Percentiles rank a stretch among this genome's conserved stretches.
These are phyloP conservation scores for Onychostoma macrolepis DNA, from an alignment of 2,113 vertebrate genomes.

Conservation along the genomic window DNA sequence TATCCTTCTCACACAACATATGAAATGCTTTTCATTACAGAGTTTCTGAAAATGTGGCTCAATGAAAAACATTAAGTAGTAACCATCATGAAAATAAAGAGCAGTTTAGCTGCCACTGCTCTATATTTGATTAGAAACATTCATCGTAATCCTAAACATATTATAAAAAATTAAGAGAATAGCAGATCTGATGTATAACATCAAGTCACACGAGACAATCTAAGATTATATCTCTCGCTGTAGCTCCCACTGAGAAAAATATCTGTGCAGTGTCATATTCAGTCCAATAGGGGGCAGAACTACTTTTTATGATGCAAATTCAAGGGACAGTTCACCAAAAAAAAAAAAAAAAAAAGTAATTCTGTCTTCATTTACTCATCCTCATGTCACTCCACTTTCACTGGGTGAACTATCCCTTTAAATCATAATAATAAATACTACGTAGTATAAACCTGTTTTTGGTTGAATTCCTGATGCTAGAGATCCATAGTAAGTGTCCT, in stretches of 20 bases:
- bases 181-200: conserved; percentile 42
- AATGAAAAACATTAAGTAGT: conserved; percentile 8
- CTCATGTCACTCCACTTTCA: background rate
- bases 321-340: background rate
- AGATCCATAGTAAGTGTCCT: background rate
- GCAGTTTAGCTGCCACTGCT: conserved; percentile 10
- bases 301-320: background rate
- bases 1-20: background rate
- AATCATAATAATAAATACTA: background rate
- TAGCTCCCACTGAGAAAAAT: conserved; percentile 1
- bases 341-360: background rate
- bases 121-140: conserved; percentile 10
- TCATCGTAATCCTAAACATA: conserved; percentile 4
- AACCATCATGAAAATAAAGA: background rate
- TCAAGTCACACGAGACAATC: conserved; percentile 39
- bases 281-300: background rate
- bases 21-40: conserved; percentile 1
- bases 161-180: conserved; percentile 1
- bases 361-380: background rate
- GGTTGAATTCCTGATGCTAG: conserved; percentile 8
- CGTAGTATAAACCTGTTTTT: background rate
- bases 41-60: background rate
- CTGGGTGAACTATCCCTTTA: background rate
- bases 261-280: background rate
- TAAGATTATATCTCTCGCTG: conserved; percentile 3